Evolutionary conservation across 2,113 vertebrate genomes (phyloP), one percentile per base, ranked within the genome.

Genomic region (Cromileptes altivelis): DNA sequence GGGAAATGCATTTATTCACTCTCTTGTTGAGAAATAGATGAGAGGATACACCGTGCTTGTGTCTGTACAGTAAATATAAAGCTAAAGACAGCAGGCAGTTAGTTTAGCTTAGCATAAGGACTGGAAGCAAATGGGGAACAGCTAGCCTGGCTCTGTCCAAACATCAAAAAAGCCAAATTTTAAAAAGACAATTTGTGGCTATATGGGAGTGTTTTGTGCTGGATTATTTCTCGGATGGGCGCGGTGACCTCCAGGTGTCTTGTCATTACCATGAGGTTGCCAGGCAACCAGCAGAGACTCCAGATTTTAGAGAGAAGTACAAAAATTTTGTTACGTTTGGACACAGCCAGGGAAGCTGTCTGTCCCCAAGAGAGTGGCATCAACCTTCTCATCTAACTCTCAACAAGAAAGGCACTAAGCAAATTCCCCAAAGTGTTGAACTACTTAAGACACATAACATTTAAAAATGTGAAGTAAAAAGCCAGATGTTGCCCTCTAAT

Each of bases 61-160:
- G 6, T 57, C 17, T 47, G 19, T 40, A 6, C 4, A n/a, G 12
- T 11, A 13, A 70, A 55, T 37, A 58, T 23, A 11, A 75, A 82
- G 33, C 33, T 37, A 7, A 6, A 37, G 33, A 37, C 6, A 4
- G 33, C 33, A 37, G 53, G 9, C 3, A 3, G 57, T 73, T 50
- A 69, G 42, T 45, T 75, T 80, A 64, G 74, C 42, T 65, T 68
- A 79, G 33, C 55, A 50, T 2, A 27, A 61, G n/a, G 27, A 17
- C 1, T 4, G 27, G 45, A 53, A 50, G 47, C 23, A 37, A 37
- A 21, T 19, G 19, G n/a, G n/a, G 8, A 58, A 49, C 25, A 33
- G 17, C 50, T 18, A 47, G 25, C 15, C 19, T 57, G 60, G 13
- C 21, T 74, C 53, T 21, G 3, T 33, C 17, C 14, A 33, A 37